Conservation (phyloP, 2,797 vertebrate species). For the Salarias fasciatus region DNA sequence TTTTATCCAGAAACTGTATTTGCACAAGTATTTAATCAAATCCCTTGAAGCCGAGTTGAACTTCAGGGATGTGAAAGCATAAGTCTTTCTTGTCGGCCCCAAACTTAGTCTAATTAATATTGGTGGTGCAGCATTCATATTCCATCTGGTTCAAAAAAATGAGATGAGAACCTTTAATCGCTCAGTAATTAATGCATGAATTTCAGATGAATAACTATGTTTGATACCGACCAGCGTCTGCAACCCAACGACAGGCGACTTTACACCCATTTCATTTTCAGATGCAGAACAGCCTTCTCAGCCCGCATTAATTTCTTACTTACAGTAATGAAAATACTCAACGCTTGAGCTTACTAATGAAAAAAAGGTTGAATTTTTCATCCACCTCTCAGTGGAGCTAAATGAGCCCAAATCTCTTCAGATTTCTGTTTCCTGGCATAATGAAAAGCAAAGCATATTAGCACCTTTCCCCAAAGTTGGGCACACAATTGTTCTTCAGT, state of each 20-base stretch:
- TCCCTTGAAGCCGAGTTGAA: slow-evolving; percentile 17
- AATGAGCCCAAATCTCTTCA: slow-evolving; percentile 28
- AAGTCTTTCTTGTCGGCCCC: slow-evolving; percentile 40
- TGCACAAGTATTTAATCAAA: slow-evolving; percentile 12
- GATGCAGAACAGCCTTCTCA: slow-evolving; percentile 32
- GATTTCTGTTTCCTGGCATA: slow-evolving; percentile 14
- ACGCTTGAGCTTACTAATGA: slow-evolving; percentile 35
- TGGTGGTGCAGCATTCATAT: slow-evolving; percentile 39
- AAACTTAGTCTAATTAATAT: slow-evolving; percentile 54
- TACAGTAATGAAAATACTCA: slow-evolving; percentile 37
- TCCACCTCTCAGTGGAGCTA: slow-evolving; percentile 22
- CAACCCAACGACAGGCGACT: slow-evolving; percentile 8
- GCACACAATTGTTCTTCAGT: slow-evolving; percentile 27
- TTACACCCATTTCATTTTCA: no score
- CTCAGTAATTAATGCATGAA: slow-evolving; percentile 45
- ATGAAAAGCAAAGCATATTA: slow-evolving; percentile 39
- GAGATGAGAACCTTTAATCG: slow-evolving; percentile 40
- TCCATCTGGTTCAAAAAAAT: slow-evolving; percentile 51
- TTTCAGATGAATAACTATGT: slow-evolving; percentile 39
- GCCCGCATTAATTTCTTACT: slow-evolving; percentile 38
- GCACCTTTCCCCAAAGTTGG: slow-evolving; percentile 28
- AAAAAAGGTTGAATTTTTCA: slow-evolving; percentile 37
- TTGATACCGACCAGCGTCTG: background rate
- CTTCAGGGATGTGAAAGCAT: slow-evolving; percentile 30
- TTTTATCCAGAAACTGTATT: slow-evolving; percentile 9